These are phyloP conservation scores for Vanessa atalanta DNA, from an alignment of 1,140 invertebrate genomes.

Conservation along the genomic window DNA sequence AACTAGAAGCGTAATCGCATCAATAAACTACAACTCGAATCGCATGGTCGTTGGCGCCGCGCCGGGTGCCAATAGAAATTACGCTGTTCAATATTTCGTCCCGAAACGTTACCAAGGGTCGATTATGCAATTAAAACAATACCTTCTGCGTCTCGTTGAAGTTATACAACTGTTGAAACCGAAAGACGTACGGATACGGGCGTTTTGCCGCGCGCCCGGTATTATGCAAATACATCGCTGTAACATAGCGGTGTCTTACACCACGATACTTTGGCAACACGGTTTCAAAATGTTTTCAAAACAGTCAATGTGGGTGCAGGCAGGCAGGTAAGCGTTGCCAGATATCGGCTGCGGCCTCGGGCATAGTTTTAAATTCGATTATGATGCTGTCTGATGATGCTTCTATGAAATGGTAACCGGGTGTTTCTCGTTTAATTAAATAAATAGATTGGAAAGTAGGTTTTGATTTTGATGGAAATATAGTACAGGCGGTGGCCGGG, in stretches of 20 bases:
- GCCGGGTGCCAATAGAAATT: constrained; percentile 49
- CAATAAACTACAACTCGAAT: constrained; percentile 27
- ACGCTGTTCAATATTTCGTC: constrained; percentile 46
- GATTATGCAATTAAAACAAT: constrained; percentile 56
- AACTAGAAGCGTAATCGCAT: constrained; percentile 22
- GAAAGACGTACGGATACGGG: constrained; percentile 46
- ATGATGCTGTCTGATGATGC: background rate
- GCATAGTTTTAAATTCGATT: constrained; percentile 11
- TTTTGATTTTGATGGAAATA: constrained; percentile 53
- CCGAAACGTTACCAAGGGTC: constrained; percentile 41
- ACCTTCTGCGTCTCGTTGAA: constrained; percentile 37
- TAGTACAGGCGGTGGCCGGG: constrained; percentile 65
- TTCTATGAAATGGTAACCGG: background rate
- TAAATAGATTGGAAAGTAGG: constrained; percentile 46
- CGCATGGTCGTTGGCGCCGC: constrained; percentile 28
- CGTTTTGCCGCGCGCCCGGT: constrained; percentile 59
- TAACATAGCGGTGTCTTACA: constrained; percentile 67
- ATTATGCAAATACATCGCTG: constrained; percentile 76
- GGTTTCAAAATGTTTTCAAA: constrained; percentile 77
- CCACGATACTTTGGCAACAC: constrained; percentile 71
- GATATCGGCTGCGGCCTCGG: constrained; percentile 16
- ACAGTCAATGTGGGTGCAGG: constrained; percentile 58
- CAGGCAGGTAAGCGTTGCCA: constrained; percentile 37
- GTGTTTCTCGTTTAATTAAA: background rate
- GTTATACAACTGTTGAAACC: constrained; percentile 67